These are phyloP conservation scores for Tetramorium alpestre DNA, from an alignment of 1,140 invertebrate species.

Conservation along the genomic window DNA sequence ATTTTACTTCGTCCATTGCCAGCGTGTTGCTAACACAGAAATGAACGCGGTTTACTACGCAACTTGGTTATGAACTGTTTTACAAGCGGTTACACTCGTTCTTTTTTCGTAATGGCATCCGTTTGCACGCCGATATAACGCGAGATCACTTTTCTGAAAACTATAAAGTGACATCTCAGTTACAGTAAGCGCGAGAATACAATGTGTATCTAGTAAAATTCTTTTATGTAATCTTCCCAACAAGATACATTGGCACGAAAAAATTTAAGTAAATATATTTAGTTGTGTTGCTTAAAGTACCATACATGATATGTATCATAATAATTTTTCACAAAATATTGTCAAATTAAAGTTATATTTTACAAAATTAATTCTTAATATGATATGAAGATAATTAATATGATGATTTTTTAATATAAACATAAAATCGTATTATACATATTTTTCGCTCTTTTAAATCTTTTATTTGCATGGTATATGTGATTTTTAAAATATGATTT, in stretches of 20 bases:
- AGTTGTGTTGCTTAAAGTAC: neutral
- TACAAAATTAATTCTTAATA: too few species aligned
- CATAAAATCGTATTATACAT: neutral
- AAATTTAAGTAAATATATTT: neutral
- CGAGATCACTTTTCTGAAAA: constrained; percentile 14
- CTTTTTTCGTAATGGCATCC: constrained; percentile 19
- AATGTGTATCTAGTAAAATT: neutral
- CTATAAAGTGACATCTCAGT: neutral
- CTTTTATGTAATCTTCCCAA: neutral
- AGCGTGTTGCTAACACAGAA: constrained; percentile 22
- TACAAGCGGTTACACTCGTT: constrained; percentile 19
- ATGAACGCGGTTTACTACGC: constrained; percentile 51
- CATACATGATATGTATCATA: neutral
- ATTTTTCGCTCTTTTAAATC: neutral
- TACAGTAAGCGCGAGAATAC: neutral
- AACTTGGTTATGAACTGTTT: constrained; percentile 59
- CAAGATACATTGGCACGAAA: neutral
- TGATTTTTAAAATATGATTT: neutral
- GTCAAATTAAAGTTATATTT: neutral
- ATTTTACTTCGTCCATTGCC: constrained; percentile 39
- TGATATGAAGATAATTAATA: too few species aligned
- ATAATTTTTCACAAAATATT: neutral
- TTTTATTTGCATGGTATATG: too few species aligned
- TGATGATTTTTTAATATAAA: neutral
- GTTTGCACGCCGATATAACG: constrained; percentile 17